Evolutionary conservation across 1,140 invertebrate genomes (phyloP), one percentile per base, ranked within the genome.

Genomic region (Coelopa frigida): DNA sequence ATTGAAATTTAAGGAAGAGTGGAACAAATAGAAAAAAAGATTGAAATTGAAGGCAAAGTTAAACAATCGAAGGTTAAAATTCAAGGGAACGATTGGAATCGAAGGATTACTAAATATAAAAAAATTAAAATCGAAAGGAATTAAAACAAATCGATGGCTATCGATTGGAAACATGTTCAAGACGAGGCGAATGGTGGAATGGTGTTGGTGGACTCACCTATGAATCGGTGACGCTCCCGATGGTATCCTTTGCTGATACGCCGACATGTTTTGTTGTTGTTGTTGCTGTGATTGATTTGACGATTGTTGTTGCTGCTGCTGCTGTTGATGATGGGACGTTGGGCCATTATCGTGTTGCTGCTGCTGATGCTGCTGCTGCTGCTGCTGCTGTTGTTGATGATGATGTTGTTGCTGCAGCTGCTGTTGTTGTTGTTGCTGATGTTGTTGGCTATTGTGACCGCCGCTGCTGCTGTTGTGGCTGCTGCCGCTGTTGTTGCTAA

Each of bases 201-300:
- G n/a, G n/a, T n/a, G n/a, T n/a, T n/a, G n/a, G n/a, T n/a, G n/a
- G n/a, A 59, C 58, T 60, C 44, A 69, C 66, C 66, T 68, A 55
- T 69, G 65, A 55, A 69, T 66, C 41, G 61, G 58, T 31, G 65
- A 55, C 55, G 59, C 56, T 54, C 59, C 60, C 43, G 65, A 51
- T 54, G 62, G 51, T 55, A 68, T 48, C 38, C 66, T 52, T 49
- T 66, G 65, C 41, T 64, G 62, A 66, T 69, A 69, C 26, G 65
- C 57, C 44, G 61, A 67, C 60, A 68, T 68, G 52, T 59, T 67
- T 38, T 57, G 57, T 51, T 51, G 55, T 48, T 61, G 54, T 40
- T 52, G 53, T 35, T 58, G 56, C 31, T 57, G 59, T 37, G 57
- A 41, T 17, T 43, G 40, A 4, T 39, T 17, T 5, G 5, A 7